Evolutionary conservation across 2,888 invertebrate species (phyloP).

Genomic region (Colostygia pectinataria): DNA sequence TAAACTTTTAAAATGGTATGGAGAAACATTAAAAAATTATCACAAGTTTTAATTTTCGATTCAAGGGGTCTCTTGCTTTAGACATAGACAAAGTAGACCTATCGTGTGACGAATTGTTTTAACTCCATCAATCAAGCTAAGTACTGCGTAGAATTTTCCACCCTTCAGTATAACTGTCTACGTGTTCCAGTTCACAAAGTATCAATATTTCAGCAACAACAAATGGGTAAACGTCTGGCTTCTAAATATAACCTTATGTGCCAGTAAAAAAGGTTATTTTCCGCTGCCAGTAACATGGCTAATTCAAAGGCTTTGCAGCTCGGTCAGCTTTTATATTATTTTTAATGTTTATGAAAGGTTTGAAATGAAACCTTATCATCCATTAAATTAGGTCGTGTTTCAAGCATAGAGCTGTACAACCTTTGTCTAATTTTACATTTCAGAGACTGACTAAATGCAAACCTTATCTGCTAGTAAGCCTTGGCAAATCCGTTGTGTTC

Average conservation of each 20-base stretch:
- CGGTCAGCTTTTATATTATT: background rate
- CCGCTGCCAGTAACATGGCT: background rate
- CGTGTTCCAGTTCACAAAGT: too few species aligned
- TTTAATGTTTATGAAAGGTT: background rate
- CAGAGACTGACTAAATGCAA: background rate
- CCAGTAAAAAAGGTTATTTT: background rate
- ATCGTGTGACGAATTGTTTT: too few species aligned
- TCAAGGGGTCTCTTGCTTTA: too few species aligned
- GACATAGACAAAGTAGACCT: too few species aligned
- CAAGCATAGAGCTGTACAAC: background rate
- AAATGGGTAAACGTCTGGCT: background rate
- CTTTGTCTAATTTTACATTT: background rate
- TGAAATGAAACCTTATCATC: slow-evolving; percentile 1
- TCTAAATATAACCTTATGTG: background rate
- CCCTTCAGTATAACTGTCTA: too few species aligned
- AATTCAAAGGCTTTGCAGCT: background rate
- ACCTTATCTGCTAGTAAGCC: slow-evolving; percentile 2
- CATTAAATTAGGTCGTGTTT: background rate
- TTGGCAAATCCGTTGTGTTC: background rate
- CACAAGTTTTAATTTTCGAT: too few species aligned
- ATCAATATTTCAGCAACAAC: slow-evolving; percentile 3
- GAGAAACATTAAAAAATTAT: too few species aligned
- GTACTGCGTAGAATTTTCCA: too few species aligned
- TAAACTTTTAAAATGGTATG: too few species aligned
- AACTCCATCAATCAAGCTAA: too few species aligned